Conservation (phyloP, 2,113 vertebrate genomes). For the Aegithalos caudatus region DNA sequence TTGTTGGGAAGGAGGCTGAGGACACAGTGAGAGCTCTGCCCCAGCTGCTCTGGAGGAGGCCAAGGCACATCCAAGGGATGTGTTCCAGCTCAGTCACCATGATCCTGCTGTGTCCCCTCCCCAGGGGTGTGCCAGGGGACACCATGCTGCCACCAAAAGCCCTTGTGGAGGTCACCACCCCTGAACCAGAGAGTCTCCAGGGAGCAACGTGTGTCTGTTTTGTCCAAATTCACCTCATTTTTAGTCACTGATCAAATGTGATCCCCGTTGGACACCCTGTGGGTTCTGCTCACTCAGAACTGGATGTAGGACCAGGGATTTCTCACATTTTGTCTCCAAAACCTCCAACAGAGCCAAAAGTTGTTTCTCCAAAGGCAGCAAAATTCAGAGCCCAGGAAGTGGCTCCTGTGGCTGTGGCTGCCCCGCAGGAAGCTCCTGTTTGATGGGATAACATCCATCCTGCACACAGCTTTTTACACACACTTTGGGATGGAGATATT, state of each 20-base stretch:
- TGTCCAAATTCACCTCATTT: neutral
- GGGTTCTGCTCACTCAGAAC: fast-evolving
- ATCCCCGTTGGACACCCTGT: fast-evolving
- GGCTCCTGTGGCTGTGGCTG: neutral
- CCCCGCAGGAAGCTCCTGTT: fast-evolving
- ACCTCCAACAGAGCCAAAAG: neutral
- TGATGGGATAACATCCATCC: neutral
- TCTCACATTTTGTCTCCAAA: neutral
- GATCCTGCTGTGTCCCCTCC: fast-evolving
- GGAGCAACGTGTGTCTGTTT: fast-evolving
- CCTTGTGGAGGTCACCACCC: neutral
- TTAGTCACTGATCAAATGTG: neutral
- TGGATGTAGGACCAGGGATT: neutral
- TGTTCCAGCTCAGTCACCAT: neutral
- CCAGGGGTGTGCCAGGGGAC: neutral
- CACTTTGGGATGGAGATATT: fast-evolving
- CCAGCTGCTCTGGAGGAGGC: neutral
- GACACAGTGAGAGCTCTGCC: neutral
- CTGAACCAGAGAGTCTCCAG: neutral
- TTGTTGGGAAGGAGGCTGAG: neutral
- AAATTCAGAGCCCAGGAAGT: neutral
- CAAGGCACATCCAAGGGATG: neutral
- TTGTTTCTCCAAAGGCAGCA: neutral
- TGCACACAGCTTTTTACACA: neutral
- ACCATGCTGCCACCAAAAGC: neutral